Percentiles rank a stretch among this genome's conserved stretches.
These are phyloP conservation scores for Masnerella sp. DNA, from an alignment of 2,888 invertebrate genomes.

Conservation along the genomic window DNA sequence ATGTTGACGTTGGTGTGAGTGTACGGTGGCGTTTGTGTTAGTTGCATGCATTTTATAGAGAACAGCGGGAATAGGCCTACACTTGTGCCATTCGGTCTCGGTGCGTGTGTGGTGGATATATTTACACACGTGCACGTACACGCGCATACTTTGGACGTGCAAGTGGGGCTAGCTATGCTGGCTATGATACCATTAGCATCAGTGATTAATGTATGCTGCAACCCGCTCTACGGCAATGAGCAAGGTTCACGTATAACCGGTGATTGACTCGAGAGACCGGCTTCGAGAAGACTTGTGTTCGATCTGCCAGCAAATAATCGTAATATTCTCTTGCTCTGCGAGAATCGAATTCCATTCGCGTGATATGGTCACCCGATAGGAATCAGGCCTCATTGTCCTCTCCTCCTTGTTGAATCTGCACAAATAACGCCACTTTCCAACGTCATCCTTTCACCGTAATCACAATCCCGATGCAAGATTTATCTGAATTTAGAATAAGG, in stretches of 20 bases:
- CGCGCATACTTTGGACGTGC: constrained; percentile 50
- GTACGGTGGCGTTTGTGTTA: constrained; percentile 27
- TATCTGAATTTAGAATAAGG: constrained; percentile 31
- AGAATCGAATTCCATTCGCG: constrained; percentile 57
- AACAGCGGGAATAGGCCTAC: constrained; percentile 45
- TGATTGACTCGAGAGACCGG: constrained; percentile 71
- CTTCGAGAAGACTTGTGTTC: constrained; percentile 60
- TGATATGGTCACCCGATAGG: constrained; percentile 51
- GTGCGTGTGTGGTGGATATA: constrained; percentile 29
- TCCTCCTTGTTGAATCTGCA: constrained; percentile 31
- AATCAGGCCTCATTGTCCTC: constrained; percentile 50
- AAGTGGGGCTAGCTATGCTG: constrained; percentile 66
- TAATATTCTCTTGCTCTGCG: constrained; percentile 53
- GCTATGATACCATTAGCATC: constrained; percentile 77
- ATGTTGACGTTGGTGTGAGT: constrained; percentile 33
- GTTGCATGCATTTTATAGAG: constrained; percentile 58
- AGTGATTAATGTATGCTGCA: constrained; percentile 76
- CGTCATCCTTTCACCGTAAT: constrained; percentile 34
- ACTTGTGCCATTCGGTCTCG: constrained; percentile 37
- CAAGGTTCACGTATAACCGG: constrained; percentile 68
- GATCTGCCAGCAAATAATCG: constrained; percentile 61
- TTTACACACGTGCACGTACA: constrained; percentile 36
- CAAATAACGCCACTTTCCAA: constrained; percentile 47
- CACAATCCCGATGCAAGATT: constrained; percentile 16
- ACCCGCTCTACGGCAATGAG: constrained; percentile 69